Base-by-base conservation (phyloP, 2,888 invertebrate genomes). In the Celastrina argiolus region DNA sequence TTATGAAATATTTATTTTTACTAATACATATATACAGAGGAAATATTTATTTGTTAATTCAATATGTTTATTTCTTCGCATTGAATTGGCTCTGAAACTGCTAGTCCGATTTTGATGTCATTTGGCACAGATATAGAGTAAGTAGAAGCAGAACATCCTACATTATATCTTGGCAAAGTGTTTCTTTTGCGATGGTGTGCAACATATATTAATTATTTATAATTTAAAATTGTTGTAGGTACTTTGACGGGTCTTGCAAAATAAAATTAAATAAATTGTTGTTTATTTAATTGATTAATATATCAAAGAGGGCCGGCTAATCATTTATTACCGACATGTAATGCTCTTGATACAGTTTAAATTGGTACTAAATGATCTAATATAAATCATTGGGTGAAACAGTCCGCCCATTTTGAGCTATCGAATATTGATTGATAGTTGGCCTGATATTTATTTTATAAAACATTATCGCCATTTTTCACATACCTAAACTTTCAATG, bases 351-450 rank as follows among this genome's bases (percentile, higher is more conserved):
- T 31, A 34, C 59, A 36, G 12, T 72, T 72, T 71, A 85, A 83
- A 85, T 31, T 72, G 73, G 71, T 64, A 67, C 77, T 77, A 73
- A 76, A 76, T 79, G 78, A 78, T 81, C 81, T 81, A 77, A 82
- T 82, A 87, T 86, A 87, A 88, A 87, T 88, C 83, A 86, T 81
- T 78, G 76, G 79, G 75, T 79, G 81, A 80, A 81, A 81, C 78
- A 81, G 86, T 81, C 86, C 85, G 84, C 87, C 88, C 86, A 87
- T 87, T 85, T 78, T 76, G 85, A 82, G 76, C 76, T 76, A 76
- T 88, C 87, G 83, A 86, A 85, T 78, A 78, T 85, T 89, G 88
- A 89, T 87, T 87, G 82, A 89, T 89, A 85, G 84, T 77, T 81
- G 83, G 84, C 82, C 81, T 81, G 78, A 77, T 83, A 85, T 85